These are phyloP conservation scores for Galeopsomyia nigrocyanea DNA, from an alignment of 2,888 invertebrate genomes.

Conservation along the genomic window DNA sequence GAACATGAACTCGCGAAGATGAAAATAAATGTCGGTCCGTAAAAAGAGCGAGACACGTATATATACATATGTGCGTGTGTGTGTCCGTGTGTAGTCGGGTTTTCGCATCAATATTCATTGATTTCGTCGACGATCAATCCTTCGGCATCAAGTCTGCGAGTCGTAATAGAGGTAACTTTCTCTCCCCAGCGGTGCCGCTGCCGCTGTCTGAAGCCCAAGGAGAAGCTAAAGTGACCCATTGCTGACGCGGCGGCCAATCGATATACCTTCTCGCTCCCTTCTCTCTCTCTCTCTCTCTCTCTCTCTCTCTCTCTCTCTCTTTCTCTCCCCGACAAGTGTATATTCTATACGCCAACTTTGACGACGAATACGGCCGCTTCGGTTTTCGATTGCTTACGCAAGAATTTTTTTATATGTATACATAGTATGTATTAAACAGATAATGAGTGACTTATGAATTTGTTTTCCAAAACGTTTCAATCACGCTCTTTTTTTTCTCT, in stretches of 20 bases:
- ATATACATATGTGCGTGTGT: too few species aligned
- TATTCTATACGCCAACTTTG: background rate
- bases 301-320: background rate
- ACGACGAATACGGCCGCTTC: background rate
- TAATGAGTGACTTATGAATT: too few species aligned
- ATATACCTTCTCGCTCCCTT: slow-evolving; percentile 43
- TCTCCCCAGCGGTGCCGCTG: slow-evolving; percentile 51
- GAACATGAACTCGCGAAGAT: background rate
- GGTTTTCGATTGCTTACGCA: too few species aligned
- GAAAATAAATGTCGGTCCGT: background rate
- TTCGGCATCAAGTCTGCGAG: slow-evolving; percentile 10
- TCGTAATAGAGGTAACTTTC: slow-evolving; percentile 55
- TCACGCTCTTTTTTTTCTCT: too few species aligned
- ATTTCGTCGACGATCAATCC: slow-evolving; percentile 38
- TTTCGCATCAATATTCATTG: slow-evolving; percentile 44
- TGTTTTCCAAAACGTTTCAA: too few species aligned
- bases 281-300: background rate
- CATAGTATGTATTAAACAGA: too few species aligned
- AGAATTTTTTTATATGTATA: too few species aligned
- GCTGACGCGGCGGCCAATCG: slow-evolving; percentile 53
- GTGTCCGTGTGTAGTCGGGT: background rate
- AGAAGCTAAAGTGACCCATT: slow-evolving; percentile 53
- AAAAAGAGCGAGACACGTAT: background rate
- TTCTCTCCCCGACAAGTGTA: slow-evolving; percentile 9
- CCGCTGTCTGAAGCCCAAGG: slow-evolving; percentile 42